These are phyloP conservation scores for Pelodytes ibericus DNA, from an alignment of 2,797 vertebrate species.

Conservation along the genomic window DNA sequence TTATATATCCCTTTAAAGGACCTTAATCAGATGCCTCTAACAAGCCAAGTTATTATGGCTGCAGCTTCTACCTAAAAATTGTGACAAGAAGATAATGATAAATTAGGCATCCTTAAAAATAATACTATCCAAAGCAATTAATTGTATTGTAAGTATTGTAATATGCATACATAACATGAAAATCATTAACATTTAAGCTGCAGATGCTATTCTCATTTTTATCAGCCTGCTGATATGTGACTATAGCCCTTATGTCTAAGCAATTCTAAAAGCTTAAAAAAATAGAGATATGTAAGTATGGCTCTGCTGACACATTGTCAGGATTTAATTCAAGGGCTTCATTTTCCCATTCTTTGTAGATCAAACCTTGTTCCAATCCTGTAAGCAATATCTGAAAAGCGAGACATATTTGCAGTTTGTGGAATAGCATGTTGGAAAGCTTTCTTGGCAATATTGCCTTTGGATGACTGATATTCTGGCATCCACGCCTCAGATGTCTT, in stretches of 20 bases:
- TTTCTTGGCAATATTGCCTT: conserved; percentile 34
- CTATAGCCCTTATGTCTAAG: not conserved
- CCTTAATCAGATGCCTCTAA: too few relatives aligned
- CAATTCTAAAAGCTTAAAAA: not conserved
- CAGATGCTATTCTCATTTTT: too few relatives aligned
- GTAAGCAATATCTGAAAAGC: conserved; percentile 20
- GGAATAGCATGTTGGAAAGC: conserved; percentile 17
- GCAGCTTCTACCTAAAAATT: too few relatives aligned
- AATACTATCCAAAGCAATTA: too few relatives aligned
- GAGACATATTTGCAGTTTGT: conserved; percentile 23
- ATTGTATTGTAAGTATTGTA: too few relatives aligned
- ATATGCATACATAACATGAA: too few relatives aligned
- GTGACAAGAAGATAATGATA: too few relatives aligned
- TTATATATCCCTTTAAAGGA: too few relatives aligned
- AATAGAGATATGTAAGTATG: not conserved
- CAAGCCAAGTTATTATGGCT: too few relatives aligned
- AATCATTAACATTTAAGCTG: too few relatives aligned
- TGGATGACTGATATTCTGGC: conserved; percentile 27
- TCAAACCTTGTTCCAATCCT: conserved; percentile 16
- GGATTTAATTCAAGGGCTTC: conserved; percentile 15
- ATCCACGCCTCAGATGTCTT: conserved; percentile 27
- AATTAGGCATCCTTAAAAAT: too few relatives aligned
- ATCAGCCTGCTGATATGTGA: too few relatives aligned
- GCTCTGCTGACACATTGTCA: conserved; percentile 20
- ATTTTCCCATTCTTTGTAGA: conserved; percentile 33